Evolutionary conservation across 2,797 vertebrate species (phyloP).

Genomic region (Apodemus agrarius): DNA sequence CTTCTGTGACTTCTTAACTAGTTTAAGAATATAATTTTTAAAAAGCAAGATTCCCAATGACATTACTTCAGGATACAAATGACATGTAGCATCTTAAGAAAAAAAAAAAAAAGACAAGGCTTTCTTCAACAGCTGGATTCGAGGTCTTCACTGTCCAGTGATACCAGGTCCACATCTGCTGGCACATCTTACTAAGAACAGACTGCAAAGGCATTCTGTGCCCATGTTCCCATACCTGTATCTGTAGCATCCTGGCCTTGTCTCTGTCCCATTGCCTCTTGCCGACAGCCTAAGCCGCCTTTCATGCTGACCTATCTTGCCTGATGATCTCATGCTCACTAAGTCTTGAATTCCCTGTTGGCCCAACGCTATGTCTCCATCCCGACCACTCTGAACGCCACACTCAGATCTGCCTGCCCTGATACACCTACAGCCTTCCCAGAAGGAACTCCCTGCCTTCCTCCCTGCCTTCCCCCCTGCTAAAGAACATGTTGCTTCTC

Average conservation of each 20-base stretch:
- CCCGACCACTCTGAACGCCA: constrained; percentile 20
- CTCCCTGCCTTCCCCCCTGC: neutral
- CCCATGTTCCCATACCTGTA: neutral
- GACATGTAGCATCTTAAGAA: neutral
- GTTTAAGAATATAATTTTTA: neutral
- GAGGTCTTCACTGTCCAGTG: accelerated
- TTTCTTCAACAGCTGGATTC: too few relatives aligned
- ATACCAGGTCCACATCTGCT: accelerated
- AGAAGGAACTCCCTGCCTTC: neutral
- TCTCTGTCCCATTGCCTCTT: neutral
- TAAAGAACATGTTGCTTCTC: neutral
- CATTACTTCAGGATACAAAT: neutral
- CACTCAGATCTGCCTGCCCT: constrained; percentile 6
- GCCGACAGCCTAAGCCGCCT: neutral
- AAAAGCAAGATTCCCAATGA: neutral
- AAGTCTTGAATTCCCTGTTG: neutral
- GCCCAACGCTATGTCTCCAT: neutral
- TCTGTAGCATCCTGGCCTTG: neutral
- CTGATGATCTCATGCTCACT: neutral
- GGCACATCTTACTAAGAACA: neutral
- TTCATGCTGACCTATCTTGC: neutral
- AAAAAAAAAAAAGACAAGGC: neutral
- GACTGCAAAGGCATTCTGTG: accelerated
- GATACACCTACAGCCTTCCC: neutral
- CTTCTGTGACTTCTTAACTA: neutral